A percentile compares a stretch with the other conserved stretches of the same genome.
Conservation (phyloP, 2,888 invertebrate genomes). For the Didymodactylos carnosus region DNA sequence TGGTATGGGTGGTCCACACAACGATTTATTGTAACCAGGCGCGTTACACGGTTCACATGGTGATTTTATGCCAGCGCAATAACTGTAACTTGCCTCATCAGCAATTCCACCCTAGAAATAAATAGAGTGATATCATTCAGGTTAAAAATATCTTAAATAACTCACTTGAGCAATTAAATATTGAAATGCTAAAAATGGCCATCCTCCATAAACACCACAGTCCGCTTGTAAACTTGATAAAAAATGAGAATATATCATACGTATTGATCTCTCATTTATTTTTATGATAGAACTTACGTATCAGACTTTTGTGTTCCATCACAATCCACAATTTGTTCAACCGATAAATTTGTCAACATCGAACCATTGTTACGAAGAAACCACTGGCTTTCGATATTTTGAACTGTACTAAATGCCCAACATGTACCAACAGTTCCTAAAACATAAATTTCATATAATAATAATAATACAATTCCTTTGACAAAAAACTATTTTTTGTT, state of each 20-base stretch:
- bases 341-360: constrained; percentile 22
- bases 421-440: constrained; percentile 24
- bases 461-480: not conserved
- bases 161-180: constrained; percentile 22
- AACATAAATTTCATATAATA: not conserved
- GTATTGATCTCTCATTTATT: not conserved
- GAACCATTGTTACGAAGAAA: constrained; percentile 20
- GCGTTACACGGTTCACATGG: constrained; percentile 23
- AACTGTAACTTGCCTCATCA: constrained; percentile 20
- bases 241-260: not conserved
- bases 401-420: constrained; percentile 23
- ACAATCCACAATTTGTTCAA: constrained; percentile 26
- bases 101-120: constrained; percentile 23
- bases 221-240: constrained; percentile 19
- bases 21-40: constrained; percentile 22
- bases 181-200: constrained; percentile 26
- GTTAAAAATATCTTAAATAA: not conserved
- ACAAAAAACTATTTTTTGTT: too few relatives aligned
- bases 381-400: constrained; percentile 25
- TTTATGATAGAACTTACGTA: constrained; percentile 14
- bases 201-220: constrained; percentile 27
- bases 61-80: constrained; percentile 21
- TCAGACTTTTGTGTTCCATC: constrained; percentile 20
- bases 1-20: constrained; percentile 23
- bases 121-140: not conserved